Conservation (phyloP, 2,113 vertebrate species). For the Marcusenius ussheri region DNA sequence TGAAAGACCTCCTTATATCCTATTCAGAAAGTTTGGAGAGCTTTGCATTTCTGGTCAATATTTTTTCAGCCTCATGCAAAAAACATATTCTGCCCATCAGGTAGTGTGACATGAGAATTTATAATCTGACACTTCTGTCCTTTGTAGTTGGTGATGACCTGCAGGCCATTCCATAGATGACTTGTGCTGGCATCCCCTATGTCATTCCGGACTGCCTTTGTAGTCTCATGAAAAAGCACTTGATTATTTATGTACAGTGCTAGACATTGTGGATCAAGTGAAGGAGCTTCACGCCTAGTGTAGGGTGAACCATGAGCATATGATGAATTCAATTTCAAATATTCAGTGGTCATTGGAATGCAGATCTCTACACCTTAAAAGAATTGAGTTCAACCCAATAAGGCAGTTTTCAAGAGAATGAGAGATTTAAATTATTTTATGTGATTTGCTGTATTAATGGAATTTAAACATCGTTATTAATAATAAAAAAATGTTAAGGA, state of each 20-base stretch:
- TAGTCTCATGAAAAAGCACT: neutral
- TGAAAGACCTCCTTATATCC: neutral
- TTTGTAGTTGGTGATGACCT: neutral
- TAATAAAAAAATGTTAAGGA: neutral
- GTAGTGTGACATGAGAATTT: neutral
- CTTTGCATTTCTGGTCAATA: neutral
- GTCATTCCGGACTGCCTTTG: neutral
- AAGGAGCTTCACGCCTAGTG: neutral
- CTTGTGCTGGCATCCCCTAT: neutral
- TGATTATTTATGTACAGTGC: neutral
- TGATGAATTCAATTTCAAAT: neutral
- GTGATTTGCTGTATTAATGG: neutral
- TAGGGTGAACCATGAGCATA: neutral
- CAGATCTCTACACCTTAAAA: neutral
- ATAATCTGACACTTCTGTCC: neutral
- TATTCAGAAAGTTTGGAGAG: neutral
- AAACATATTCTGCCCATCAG: neutral
- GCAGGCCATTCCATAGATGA: neutral
- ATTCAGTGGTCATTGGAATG: neutral
- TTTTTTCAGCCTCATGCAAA: neutral
- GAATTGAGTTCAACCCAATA: neutral
- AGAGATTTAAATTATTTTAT: neutral
- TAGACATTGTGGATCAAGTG: neutral
- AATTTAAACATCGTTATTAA: neutral
- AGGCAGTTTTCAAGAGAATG: neutral